phyloP scores from a whole-genome alignment of 1,140 invertebrate species.

The Monochamus saltuarius region DNA sequence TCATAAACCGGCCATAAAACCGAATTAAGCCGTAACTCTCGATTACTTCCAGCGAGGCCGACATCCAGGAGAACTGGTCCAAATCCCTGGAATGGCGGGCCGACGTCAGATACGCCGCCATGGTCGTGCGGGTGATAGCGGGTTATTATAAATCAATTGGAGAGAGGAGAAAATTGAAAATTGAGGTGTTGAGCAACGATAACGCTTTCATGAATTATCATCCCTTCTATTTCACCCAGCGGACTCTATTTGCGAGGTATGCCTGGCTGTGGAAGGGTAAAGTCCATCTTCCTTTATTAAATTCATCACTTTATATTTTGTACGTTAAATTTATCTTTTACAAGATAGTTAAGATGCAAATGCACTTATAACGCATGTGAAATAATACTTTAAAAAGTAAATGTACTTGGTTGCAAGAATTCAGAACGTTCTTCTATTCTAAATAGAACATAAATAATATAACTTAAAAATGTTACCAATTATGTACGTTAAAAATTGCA shows the following conservation, averaged over 20 bases:
- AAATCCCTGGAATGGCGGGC: slow-evolving; percentile 49
- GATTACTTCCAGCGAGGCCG: slow-evolving; percentile 51
- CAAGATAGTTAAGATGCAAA: too few relatives aligned
- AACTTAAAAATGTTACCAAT: too few relatives aligned
- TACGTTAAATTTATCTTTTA: too few relatives aligned
- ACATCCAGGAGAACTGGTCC: slow-evolving; percentile 55
- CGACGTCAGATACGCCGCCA: slow-evolving; percentile 54
- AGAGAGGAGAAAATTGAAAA: slow-evolving; percentile 33
- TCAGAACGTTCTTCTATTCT: too few relatives aligned
- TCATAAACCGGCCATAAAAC: background rate
- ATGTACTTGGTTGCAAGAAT: too few relatives aligned
- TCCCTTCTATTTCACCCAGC: slow-evolving; percentile 54
- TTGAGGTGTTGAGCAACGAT: slow-evolving; percentile 55
- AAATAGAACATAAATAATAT: too few relatives aligned
- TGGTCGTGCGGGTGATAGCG: slow-evolving; percentile 51
- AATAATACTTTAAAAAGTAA: too few relatives aligned
- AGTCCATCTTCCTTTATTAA: background rate
- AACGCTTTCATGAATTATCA: slow-evolving; percentile 57
- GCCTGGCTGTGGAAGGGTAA: slow-evolving; percentile 8
- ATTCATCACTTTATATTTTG: too few relatives aligned
- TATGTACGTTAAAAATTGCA: too few relatives aligned
- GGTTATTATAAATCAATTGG: slow-evolving; percentile 48
- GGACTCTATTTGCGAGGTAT: slow-evolving; percentile 52
- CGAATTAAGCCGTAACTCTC: slow-evolving; percentile 12
- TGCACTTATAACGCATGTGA: too few relatives aligned